phyloP scores from a whole-genome alignment of 2,888 invertebrate species.

The Drosophila anomalata region DNA sequence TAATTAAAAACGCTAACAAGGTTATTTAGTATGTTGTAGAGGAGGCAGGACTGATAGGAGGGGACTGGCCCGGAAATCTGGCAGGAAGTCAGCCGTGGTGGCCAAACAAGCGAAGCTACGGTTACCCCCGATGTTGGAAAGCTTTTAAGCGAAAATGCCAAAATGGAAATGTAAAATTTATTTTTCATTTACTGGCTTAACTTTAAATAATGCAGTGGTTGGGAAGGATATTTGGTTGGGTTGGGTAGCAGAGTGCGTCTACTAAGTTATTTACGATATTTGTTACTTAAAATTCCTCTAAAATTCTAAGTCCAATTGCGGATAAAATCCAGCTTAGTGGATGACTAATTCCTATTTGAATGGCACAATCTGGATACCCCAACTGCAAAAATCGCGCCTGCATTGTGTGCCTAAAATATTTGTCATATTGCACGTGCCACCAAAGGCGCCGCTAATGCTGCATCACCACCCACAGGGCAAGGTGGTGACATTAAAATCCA shows the following conservation, averaged over 20 bases:
- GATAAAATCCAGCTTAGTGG: neutral
- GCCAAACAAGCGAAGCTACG: slow-evolving; percentile 42
- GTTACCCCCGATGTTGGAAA: slow-evolving; percentile 42
- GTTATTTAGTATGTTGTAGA: slow-evolving; percentile 79
- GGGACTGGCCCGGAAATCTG: slow-evolving; percentile 46
- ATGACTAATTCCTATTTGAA: slow-evolving; percentile 15
- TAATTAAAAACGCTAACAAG: slow-evolving; percentile 84
- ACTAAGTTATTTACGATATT: too few species aligned
- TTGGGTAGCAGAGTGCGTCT: too few species aligned
- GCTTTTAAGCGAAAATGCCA: slow-evolving; percentile 74
- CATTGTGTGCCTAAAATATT: slow-evolving; percentile 70
- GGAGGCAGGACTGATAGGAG: neutral
- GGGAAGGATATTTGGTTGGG: neutral
- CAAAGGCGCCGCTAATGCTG: slow-evolving; percentile 33
- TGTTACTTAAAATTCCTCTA: too few species aligned
- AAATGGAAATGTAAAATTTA: slow-evolving; percentile 65
- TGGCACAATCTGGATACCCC: slow-evolving; percentile 1
- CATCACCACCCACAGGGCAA: slow-evolving; percentile 60
- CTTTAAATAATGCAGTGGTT: slow-evolving; percentile 26
- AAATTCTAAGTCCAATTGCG: neutral
- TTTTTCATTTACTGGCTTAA: slow-evolving; percentile 38
- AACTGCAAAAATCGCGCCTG: neutral
- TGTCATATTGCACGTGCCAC: slow-evolving; percentile 73
- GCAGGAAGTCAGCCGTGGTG: slow-evolving; percentile 58
- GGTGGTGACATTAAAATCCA: slow-evolving; percentile 66